A percentile compares a stretch with the other conserved stretches of the same genome.
Evolutionary conservation across 2,797 vertebrate genomes (phyloP).

Genomic region (Rhinatrema bivittatum): DNA sequence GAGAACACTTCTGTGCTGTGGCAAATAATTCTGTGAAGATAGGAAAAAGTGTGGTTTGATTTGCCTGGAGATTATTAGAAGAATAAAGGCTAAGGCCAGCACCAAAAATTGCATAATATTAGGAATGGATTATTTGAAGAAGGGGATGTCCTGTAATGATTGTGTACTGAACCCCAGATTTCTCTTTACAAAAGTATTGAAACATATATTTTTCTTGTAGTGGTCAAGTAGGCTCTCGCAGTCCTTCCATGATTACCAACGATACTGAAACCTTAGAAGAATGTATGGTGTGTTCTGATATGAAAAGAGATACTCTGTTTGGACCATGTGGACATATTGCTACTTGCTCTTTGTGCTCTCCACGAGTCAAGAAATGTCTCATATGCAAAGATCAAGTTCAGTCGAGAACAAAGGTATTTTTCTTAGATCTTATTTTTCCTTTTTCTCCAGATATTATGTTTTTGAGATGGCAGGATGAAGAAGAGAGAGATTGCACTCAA

Average conservation of each 20-base stretch:
- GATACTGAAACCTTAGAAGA: constrained; percentile 96
- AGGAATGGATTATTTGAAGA: no score
- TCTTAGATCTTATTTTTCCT: background rate
- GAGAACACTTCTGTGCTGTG: no score
- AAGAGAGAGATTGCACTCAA: background rate
- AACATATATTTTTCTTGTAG: constrained; percentile 61
- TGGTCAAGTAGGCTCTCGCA: constrained; percentile 90
- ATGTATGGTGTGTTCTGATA: constrained; percentile 97
- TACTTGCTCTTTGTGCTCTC: constrained; percentile 95
- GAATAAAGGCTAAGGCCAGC: no score
- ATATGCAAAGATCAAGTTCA: constrained; percentile 98
- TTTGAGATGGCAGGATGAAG: background rate
- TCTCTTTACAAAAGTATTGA: no score
- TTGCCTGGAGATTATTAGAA: no score
- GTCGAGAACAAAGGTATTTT: constrained; percentile 90
- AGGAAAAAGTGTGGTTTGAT: no score
- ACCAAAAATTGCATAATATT: no score
- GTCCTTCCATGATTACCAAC: constrained; percentile 88
- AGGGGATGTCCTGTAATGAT: no score
- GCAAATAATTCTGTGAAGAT: no score
- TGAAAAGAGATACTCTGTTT: constrained; percentile 96
- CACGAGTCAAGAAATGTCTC: constrained; percentile 97
- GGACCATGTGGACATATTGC: constrained; percentile 96
- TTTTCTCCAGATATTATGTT: no score
- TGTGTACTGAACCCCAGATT: no score